Base-by-base conservation (phyloP, 2,113 vertebrate species). In the Trochalopteron elliotii region DNA sequence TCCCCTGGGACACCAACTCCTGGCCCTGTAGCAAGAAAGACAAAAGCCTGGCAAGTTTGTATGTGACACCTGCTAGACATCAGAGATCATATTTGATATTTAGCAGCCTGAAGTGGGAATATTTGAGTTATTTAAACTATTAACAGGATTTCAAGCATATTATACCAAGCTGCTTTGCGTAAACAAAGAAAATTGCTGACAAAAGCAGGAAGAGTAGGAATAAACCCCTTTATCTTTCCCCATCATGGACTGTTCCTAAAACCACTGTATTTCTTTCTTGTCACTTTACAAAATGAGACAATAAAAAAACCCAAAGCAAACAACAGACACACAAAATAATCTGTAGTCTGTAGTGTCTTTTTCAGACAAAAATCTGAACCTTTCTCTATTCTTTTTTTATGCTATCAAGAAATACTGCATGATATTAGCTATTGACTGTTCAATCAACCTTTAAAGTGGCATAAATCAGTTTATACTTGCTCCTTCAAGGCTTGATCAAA, bases 91-190 rank as follows among this genome's bases (percentile, higher is more conserved):
- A 88, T 56, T 30, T 94, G 63, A 40, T 65, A 90, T 55, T 25
- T 94, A 63, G 20, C 53, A 87, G 77, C 59, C 30, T 89, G 25
- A 96, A 91, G 47, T 96, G 37, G 83, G 45, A 93, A n/a, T 5
- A 90, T 92, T 44, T 81, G 63, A 96, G 75, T 79, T 63, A 83
- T 79, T 96, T 94, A 44, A 87, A 91, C 18, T 65, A 18, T 52
- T 70, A 91, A 65, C 56, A 76, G 52, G 61, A 76, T 93, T 94
- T 63, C 55, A 89, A 89, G 39, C 23, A 87, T 88, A 74, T 90
- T 84, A 63, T 45, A 90, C 40, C 40, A 91, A 68, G 11, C 21
- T 86, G 57, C 21, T 84, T 75, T 84, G 28, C 28, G 35, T 76
- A 93, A 94, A 44, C 39, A 90, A 74, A 79, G 15, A 75, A 83